Evolutionary conservation across 1,140 invertebrate genomes (phyloP).

Genomic region (Drosophila simulans): DNA sequence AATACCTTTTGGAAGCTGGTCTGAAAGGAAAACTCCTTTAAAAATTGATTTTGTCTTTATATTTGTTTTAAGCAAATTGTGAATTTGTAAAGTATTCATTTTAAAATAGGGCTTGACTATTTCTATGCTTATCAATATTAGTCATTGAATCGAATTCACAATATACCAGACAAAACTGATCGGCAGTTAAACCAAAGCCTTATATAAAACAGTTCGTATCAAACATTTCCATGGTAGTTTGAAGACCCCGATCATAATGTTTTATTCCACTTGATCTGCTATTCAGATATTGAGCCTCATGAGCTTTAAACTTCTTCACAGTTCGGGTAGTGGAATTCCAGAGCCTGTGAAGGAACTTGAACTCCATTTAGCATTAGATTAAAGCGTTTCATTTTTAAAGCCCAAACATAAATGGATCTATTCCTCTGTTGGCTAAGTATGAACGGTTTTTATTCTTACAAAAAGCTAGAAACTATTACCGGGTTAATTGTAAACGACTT

Average conservation of each 20-base stretch:
- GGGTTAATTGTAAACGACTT: not conserved
- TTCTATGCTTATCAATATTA: not conserved
- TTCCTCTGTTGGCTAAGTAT: not conserved
- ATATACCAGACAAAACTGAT: not conserved
- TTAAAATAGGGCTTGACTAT: not conserved
- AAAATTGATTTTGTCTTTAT: not conserved
- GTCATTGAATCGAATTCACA: not conserved
- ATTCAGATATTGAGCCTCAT: too few species aligned
- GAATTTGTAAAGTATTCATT: not conserved
- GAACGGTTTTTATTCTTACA: not conserved
- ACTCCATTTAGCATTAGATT: conserved; percentile 6
- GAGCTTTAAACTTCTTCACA: not conserved
- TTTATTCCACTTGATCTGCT: conserved; percentile 4
- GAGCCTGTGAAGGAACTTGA: conserved; percentile 6
- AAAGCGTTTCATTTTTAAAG: conserved; percentile 5
- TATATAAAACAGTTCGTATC: conserved; percentile 8
- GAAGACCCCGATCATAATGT: conserved; percentile 6
- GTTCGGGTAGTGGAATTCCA: not conserved
- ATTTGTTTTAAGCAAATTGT: not conserved
- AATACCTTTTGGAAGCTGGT: too few species aligned
- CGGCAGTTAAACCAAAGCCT: conserved; percentile 5
- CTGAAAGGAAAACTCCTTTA: not conserved
- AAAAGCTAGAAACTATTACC: not conserved
- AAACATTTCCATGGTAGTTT: conserved; percentile 10
- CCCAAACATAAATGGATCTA: conserved; percentile 1